Percentiles rank a stretch among this genome's conserved stretches.
phyloP scores from a whole-genome alignment of 2,888 invertebrate genomes.

The Cheilosia scutellata region DNA sequence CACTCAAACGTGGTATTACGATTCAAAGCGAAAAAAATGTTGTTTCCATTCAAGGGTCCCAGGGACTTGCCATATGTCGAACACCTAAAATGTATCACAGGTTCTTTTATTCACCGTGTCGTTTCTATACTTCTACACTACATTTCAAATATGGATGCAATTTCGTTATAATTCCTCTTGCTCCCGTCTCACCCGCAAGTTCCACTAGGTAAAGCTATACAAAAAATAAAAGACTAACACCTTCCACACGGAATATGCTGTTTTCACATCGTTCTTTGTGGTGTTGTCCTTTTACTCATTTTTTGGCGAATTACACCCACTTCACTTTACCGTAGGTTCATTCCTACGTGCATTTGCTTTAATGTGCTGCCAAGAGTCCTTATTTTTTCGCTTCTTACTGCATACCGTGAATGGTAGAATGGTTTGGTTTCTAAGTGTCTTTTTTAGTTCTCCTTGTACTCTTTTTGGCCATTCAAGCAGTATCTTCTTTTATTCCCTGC shows the following conservation, averaged over 20 bases:
- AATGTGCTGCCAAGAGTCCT: constrained; percentile 36
- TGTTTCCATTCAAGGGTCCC: background rate
- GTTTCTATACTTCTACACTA: constrained; percentile 10
- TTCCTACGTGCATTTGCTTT: constrained; percentile 44
- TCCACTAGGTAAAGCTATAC: background rate
- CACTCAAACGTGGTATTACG: constrained; percentile 44
- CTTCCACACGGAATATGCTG: constrained; percentile 37
- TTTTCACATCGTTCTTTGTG: constrained; percentile 52
- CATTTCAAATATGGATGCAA: constrained; percentile 43
- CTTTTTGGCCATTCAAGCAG: constrained; percentile 14
- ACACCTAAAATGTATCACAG: constrained; percentile 25
- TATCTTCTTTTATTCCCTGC: background rate
- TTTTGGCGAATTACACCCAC: constrained; percentile 9
- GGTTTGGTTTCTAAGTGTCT: constrained; percentile 22
- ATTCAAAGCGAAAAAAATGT: background rate
- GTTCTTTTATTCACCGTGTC: constrained; percentile 3
- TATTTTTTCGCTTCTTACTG: background rate
- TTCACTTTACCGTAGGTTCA: constrained; percentile 13
- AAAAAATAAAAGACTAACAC: constrained; percentile 7
- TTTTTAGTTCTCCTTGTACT: constrained; percentile 10
- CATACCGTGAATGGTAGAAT: constrained; percentile 14
- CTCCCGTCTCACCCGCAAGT: background rate
- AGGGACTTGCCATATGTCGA: constrained; percentile 18
- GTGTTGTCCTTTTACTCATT: constrained; percentile 37
- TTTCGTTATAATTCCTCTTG: constrained; percentile 5